phyloP scores from a whole-genome alignment of 2,797 vertebrate genomes.

The Epinephelus malabaricus region DNA sequence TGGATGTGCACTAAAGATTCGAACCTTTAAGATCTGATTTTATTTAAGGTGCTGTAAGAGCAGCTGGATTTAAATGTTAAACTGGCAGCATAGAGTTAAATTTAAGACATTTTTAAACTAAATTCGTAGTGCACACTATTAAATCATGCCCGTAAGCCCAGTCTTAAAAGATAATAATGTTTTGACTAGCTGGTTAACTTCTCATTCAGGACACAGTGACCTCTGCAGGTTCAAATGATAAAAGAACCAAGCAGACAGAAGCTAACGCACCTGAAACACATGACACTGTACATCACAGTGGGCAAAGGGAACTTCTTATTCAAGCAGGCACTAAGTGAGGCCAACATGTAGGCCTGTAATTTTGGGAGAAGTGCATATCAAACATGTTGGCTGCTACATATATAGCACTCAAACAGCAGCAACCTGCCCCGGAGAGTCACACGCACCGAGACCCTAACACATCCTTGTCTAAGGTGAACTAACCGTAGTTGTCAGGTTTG shows the following conservation, averaged over 20 bases:
- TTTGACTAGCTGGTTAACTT: constrained; percentile 18
- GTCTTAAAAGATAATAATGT: constrained; percentile 67
- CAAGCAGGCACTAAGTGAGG: constrained; percentile 38
- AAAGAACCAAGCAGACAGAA: constrained; percentile 25
- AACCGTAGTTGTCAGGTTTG: constrained; percentile 53
- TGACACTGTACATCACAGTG: constrained; percentile 32
- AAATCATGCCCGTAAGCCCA: constrained; percentile 46
- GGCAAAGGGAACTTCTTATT: constrained; percentile 40
- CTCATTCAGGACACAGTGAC: constrained; percentile 32
- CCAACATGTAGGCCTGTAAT: constrained; percentile 33
- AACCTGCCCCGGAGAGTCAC: constrained; percentile 36
- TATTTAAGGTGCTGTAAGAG: constrained; percentile 17
- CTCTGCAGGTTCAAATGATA: constrained; percentile 30
- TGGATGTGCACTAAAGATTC: constrained; percentile 3
- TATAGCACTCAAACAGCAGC: constrained; percentile 18
- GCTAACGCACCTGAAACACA: constrained; percentile 47
- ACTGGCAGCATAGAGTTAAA: constrained; percentile 13
- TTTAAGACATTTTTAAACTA: constrained; percentile 15
- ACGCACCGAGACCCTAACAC: constrained; percentile 41
- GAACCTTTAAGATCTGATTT: constrained; percentile 7
- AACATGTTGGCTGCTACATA: background rate
- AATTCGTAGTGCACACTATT: constrained; percentile 16
- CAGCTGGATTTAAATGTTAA: constrained; percentile 27
- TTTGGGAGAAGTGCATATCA: constrained; percentile 48
- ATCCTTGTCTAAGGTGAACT: constrained; percentile 45